Conservation (phyloP, 2,888 invertebrate species). For the Dryococelus australis region DNA sequence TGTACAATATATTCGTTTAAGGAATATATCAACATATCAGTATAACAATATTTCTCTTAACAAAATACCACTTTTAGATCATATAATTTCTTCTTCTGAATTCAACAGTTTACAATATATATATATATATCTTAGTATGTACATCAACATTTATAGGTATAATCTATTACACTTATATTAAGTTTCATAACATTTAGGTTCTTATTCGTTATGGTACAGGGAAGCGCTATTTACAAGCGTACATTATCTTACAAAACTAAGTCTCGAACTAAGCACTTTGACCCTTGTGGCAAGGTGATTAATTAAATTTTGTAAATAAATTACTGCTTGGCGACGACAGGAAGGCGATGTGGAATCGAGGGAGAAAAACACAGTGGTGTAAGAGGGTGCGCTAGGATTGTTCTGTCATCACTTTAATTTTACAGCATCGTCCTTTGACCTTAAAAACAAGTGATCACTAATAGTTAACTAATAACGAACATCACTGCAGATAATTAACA, state of each 20-base stretch:
- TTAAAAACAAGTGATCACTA: too few relatives aligned
- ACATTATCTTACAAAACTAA: neutral
- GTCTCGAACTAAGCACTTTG: neutral
- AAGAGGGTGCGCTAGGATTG: too few relatives aligned
- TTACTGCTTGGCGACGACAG: too few relatives aligned
- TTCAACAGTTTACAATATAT: constrained; percentile 7
- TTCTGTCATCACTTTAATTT: too few relatives aligned
- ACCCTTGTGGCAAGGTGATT: neutral
- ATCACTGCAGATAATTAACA: too few relatives aligned
- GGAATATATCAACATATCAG: neutral
- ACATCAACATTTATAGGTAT: neutral
- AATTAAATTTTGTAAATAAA: neutral
- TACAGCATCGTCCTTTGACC: too few relatives aligned
- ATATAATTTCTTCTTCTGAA: neutral
- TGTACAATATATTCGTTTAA: neutral
- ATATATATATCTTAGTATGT: neutral
- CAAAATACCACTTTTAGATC: neutral
- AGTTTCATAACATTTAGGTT: neutral
- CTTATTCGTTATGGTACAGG: neutral
- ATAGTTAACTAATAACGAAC: too few relatives aligned
- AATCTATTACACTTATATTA: neutral
- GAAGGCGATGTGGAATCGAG: too few relatives aligned
- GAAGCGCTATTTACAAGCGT: neutral
- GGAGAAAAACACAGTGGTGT: too few relatives aligned
- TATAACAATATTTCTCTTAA: constrained; percentile 8